Conservation (phyloP, 1,140 invertebrate genomes). For the Atta colombica region DNA sequence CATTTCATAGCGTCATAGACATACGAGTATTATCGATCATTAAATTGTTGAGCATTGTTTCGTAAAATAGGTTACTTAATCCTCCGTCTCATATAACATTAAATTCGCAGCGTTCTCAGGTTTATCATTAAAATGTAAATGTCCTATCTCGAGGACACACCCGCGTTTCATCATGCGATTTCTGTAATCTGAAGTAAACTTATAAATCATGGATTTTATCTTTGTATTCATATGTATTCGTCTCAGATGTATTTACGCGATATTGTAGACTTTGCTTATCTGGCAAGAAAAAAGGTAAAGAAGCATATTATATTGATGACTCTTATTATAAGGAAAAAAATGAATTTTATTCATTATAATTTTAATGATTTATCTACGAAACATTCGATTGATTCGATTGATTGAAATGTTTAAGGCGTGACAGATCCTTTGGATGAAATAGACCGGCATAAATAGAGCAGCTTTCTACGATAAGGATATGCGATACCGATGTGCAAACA, state of each 20-base stretch:
- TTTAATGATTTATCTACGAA: neutral
- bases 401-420: constrained; percentile 49
- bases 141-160: neutral
- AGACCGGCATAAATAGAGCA: constrained; percentile 26
- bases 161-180: neutral
- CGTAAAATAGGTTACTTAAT: constrained; percentile 1
- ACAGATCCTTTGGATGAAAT: constrained; percentile 19
- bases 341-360: neutral
- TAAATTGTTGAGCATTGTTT: constrained; percentile 12
- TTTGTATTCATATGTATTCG: neutral
- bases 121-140: constrained; percentile 19
- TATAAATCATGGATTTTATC: constrained; percentile 23
- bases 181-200: constrained; percentile 12
- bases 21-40: constrained; percentile 32
- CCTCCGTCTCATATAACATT: neutral
- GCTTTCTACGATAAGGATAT: constrained; percentile 37
- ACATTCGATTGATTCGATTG: constrained; percentile 7
- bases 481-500: constrained; percentile 25
- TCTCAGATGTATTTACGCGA: neutral
- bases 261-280: constrained; percentile 13
- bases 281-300: neutral
- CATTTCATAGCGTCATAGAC: constrained; percentile 32
- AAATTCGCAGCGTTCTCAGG: neutral
- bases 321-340: neutral
- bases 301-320: neutral